phyloP scores from a whole-genome alignment of 1,140 invertebrate genomes.

The Aphidius gifuensis region DNA sequence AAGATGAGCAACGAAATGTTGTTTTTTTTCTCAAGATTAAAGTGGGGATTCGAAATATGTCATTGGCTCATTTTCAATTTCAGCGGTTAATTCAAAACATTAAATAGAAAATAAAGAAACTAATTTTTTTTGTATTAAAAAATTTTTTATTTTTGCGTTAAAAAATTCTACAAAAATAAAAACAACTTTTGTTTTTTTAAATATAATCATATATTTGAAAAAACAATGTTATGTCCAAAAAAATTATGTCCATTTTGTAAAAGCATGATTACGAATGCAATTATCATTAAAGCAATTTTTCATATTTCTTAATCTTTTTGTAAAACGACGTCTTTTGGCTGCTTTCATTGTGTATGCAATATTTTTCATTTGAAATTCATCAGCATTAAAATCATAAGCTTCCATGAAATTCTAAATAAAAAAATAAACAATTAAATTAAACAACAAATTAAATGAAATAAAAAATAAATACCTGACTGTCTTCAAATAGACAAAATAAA shows the following conservation, averaged over 20 bases:
- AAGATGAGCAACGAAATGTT: too few species aligned
- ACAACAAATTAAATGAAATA: background rate
- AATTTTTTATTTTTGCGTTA: too few species aligned
- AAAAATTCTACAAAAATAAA: too few species aligned
- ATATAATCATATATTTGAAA: too few species aligned
- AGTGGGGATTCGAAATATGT: too few species aligned
- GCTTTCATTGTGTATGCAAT: constrained; percentile 55
- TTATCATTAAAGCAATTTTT: constrained; percentile 40
- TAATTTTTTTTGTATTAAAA: too few species aligned
- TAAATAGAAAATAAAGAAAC: too few species aligned
- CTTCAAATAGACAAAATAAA: constrained; percentile 74
- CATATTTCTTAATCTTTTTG: constrained; percentile 48
- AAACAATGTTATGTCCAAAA: too few species aligned
- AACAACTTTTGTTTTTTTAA: accelerated
- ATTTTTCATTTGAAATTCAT: constrained; percentile 71
- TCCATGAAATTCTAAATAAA: constrained; percentile 65
- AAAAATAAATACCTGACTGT: constrained; percentile 61
- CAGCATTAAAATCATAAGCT: constrained; percentile 65
- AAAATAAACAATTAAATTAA: constrained; percentile 12
- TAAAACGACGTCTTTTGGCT: constrained; percentile 48
- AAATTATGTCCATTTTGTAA: too few species aligned
- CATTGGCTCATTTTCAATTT: too few species aligned
- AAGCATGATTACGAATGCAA: constrained; percentile 32
- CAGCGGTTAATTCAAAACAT: too few species aligned
- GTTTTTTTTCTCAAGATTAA: too few species aligned